phyloP scores from a whole-genome alignment of 2,888 invertebrate genomes.

The Amphipyra berbera region DNA sequence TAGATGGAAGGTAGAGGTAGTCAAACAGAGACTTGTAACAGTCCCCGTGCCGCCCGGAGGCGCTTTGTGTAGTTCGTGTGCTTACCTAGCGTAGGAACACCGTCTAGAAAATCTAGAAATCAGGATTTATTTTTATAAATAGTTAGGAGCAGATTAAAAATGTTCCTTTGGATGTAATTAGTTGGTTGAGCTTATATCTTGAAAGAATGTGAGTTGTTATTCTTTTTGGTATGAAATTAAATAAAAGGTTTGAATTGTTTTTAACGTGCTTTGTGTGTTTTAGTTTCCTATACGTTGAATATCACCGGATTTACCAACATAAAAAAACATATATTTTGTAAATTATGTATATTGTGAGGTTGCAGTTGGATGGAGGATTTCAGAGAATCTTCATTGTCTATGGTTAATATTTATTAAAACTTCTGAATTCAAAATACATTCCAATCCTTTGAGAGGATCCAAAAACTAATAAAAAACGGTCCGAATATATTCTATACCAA shows the following conservation, averaged over 20 bases:
- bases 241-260: too few species aligned
- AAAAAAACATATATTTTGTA: too few species aligned
- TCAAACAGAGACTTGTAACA: slow-evolving; percentile 45
- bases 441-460: background rate
- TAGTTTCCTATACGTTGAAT: background rate
- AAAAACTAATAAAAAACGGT: background rate
- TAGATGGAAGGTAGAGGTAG: slow-evolving; percentile 24
- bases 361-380: too few species aligned
- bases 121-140: slow-evolving; percentile 7
- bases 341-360: too few species aligned
- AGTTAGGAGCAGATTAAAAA: background rate
- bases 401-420: background rate
- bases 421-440: background rate
- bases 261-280: background rate
- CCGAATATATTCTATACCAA: background rate
- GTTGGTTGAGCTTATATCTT: too few species aligned
- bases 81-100: slow-evolving; percentile 19
- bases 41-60: slow-evolving; percentile 40
- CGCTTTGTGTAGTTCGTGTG: slow-evolving; percentile 28
- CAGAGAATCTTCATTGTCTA: background rate
- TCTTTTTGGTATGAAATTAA: too few species aligned
- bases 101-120: background rate
- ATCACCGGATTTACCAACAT: too few species aligned
- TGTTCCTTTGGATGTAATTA: too few species aligned
- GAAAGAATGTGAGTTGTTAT: too few species aligned